Conservation (phyloP, 1,140 invertebrate genomes). For the Diorhabda elongata region DNA sequence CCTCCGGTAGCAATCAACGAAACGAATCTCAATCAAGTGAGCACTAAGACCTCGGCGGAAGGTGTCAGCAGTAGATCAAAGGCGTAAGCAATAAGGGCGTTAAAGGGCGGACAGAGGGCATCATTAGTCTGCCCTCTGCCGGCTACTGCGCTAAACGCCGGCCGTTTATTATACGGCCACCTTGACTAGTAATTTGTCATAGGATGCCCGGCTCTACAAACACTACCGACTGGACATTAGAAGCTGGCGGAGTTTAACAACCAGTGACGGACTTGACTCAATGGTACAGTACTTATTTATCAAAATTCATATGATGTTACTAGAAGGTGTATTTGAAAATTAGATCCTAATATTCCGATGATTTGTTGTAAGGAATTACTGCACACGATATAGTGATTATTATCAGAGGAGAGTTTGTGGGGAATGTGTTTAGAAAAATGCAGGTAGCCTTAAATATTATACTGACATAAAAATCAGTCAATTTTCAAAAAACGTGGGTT, state of each 20-base stretch:
- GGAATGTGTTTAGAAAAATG: no score
- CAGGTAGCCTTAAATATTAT: no score
- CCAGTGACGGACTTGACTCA: slow-evolving; percentile 30
- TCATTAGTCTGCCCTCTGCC: slow-evolving; percentile 35
- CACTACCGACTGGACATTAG: slow-evolving; percentile 12
- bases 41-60: slow-evolving; percentile 5
- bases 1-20: slow-evolving; percentile 7
- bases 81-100: slow-evolving; percentile 39
- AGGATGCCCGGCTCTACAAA: slow-evolving; percentile 28
- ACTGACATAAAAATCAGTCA: no score
- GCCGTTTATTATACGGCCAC: slow-evolving; percentile 40
- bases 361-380: no score
- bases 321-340: no score
- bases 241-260: slow-evolving; percentile 21
- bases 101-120: slow-evolving; percentile 35
- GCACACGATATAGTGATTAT: no score
- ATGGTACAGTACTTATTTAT: no score
- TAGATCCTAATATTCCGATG: no score
- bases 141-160: slow-evolving; percentile 35
- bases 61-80: slow-evolving; percentile 40
- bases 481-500: no score
- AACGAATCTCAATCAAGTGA: slow-evolving; percentile 11
- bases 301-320: no score
- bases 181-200: slow-evolving; percentile 44
- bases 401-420: no score